Evolutionary conservation across 2,888 invertebrate genomes (phyloP), one percentile per base, ranked within the genome.

Genomic region (Ormyrus rosae): DNA sequence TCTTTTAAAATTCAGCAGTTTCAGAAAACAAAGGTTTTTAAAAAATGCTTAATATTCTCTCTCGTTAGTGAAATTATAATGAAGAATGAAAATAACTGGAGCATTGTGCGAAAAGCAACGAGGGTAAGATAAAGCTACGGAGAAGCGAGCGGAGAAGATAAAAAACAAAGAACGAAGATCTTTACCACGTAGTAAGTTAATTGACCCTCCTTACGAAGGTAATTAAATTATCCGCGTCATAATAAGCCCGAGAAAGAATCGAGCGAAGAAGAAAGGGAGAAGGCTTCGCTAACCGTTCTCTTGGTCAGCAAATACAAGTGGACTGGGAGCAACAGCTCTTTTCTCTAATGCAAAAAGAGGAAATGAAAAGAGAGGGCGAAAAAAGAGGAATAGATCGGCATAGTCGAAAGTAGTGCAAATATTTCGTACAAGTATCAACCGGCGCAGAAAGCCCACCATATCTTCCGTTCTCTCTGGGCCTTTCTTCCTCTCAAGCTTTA

Each of bases 211-310:
- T 68, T 64, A 10, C 10, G 53, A 50, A 34, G 34, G 51, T 72
- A 67, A 78, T 68, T 78, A n/a, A 72, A 81, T 78, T 71, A 71
- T 70, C 13, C 34, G 45, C 45, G 53, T 72, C 58, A 55, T 78
- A 58, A 78, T 65, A 70, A 64, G 68, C 48, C 19, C 19, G 46
- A 0, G 50, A 13, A 53, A 7, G 8, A 9, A 60, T 55, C 61
- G 46, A 63, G 61, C 10, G 51, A 64, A 53, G 34, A 19, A 10
- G 63, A 61, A 60, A 78, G 67, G 13, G 34, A 72, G 70, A 60
- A 56, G 50, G 72, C n/a, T 10, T 69, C 2, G 58, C 60, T 34
- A 34, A 34, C 34, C 53, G 48, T 34, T 19, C 46, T 48, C 11
- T 13, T 46, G 46, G 55, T 10, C 48, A 78, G 50, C 63, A 78